Conservation (phyloP, 2,113 vertebrate genomes). For the Ciconia maguari region DNA sequence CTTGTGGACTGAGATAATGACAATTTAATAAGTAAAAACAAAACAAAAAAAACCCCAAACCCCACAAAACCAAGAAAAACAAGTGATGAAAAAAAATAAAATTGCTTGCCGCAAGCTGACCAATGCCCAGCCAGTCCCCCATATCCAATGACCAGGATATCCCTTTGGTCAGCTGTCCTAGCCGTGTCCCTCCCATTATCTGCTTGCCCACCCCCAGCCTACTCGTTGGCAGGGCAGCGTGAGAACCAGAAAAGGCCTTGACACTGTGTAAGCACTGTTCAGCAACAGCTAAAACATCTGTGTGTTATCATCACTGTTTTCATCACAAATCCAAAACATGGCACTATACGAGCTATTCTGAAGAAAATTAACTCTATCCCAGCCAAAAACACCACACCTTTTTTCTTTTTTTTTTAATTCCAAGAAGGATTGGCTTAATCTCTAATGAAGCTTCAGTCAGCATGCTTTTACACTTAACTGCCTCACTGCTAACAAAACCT, state of each 20-base stretch:
- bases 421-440: background rate
- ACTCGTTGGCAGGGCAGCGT: background rate
- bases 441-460: background rate
- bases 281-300: background rate
- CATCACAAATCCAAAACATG: background rate
- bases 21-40: background rate
- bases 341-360: background rate
- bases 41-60: background rate
- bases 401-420: background rate
- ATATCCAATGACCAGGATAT: background rate
- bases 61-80: background rate
- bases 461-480: background rate
- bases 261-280: background rate
- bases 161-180: background rate
- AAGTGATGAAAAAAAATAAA: background rate
- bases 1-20: background rate
- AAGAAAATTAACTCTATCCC: background rate
- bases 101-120: background rate
- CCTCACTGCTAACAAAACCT: background rate
- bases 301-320: background rate
- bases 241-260: background rate
- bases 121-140: background rate
- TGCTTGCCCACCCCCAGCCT: background rate
- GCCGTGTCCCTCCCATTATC: rapidly evolving
- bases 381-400: background rate